Evolutionary conservation across 2,888 invertebrate genomes (phyloP), one percentile per base, ranked within the genome.

Genomic region (Hirtodrosophila histrioides): DNA sequence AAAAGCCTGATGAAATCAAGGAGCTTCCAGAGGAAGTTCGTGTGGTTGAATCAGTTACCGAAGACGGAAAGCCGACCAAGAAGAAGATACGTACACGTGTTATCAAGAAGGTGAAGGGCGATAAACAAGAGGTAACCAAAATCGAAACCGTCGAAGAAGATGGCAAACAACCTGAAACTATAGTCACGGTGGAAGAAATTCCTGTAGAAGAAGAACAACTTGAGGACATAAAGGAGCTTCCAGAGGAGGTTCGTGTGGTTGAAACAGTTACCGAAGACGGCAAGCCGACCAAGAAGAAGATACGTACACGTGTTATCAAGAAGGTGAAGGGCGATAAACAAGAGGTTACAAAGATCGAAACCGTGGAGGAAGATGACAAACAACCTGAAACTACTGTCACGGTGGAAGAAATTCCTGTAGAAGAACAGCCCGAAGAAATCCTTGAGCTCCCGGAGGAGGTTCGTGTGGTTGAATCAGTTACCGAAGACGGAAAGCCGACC

Each of bases 141-240:
- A 75, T 73, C 10, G 69, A 75, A 36, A 73, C 75, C 2, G 58
- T 73, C 8, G 75, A 75, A 27, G 75, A 73, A 6, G 75, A 75
- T 43, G 73, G 64, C 45, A 73, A 69, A 7, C 36, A 61, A 17
- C 74, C 72, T 4, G 61, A 75, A 29, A 75, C 69, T 0, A 72
- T 60, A 36, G 66, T 75, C 0, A 72, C 74, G 0, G 72, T 74
- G 0, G 66, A 69, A 39, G 69, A 74, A 6, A 24, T 60, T 37
- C 63, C 69, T 2, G 35, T 72, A 0, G 73, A 74, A 7, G 41
- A 62, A 24, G 69, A 69, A n/a, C 50, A 35, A 4, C n/a, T n/a
- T n/a, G 65, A 71, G 37, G 40, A 69, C 23, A 31, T 69, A 2
- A 10, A 17, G 27, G 74, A 75, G 23, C 54, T 75, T 43, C 74